A percentile compares a stretch with the other conserved stretches of the same genome.
phyloP scores from a whole-genome alignment of 2,113 vertebrate species.

The Catagonus wagneri region DNA sequence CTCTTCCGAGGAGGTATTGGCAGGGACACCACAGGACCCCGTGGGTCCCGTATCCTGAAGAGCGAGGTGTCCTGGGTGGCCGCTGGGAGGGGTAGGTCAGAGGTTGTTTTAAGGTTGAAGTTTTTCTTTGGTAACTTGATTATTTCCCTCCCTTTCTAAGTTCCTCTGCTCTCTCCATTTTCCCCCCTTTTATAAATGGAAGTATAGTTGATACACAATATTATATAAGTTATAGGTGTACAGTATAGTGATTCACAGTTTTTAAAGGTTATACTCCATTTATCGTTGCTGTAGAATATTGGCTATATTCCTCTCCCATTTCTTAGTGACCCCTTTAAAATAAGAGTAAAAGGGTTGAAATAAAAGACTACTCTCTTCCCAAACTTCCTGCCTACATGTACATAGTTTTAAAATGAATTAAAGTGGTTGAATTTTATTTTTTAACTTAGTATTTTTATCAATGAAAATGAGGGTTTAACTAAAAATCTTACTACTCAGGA shows the following conservation, averaged over 20 bases:
- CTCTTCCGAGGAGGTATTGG: neutral
- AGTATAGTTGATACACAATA: neutral
- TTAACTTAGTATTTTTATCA: slow-evolving; percentile 12
- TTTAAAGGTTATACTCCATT: neutral
- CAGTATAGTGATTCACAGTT: neutral
- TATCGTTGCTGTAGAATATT: neutral
- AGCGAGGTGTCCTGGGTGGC: neutral
- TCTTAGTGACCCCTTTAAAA: neutral
- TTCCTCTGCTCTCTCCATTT: neutral
- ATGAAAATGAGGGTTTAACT: neutral
- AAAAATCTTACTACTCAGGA: neutral
- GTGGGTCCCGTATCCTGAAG: neutral
- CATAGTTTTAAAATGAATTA: neutral
- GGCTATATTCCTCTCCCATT: neutral
- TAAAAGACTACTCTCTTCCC: neutral
- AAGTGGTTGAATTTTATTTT: slow-evolving; percentile 1
- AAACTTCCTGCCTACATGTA: neutral
- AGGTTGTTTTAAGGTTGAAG: neutral
- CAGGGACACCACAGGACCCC: neutral
- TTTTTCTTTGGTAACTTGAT: neutral
- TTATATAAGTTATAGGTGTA: neutral
- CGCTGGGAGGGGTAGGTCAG: neutral
- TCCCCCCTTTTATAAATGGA: neutral
- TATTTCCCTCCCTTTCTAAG: neutral
- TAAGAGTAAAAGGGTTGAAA: neutral